Evolutionary conservation across 2,888 invertebrate genomes (phyloP), one percentile per base, ranked within the genome.

Genomic region (Zhuqinia jingwanae): DNA sequence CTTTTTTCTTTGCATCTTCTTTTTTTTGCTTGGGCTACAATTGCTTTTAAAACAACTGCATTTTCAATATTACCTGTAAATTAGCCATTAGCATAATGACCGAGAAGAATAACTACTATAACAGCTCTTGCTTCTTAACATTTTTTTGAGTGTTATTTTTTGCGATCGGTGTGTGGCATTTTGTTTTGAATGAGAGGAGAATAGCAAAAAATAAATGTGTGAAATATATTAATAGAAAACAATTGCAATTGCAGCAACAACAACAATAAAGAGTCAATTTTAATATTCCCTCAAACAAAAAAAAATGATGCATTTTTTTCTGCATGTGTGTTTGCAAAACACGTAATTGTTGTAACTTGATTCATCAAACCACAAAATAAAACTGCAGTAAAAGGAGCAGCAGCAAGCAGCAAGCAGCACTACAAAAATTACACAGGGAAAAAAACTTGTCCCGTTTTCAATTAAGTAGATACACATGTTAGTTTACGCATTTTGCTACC

Each of bases 11-110:
- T 65, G 36, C 73, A 60, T 30, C 45, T n/a, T 50, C 36, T 36
- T 42, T 75, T 53, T 30, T 75, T 45, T n/a, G 27, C 53, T 53
- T 75, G 75, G 17, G 25, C 53, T 70, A 45, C 68, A 70, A 70
- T 70, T 81, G 81, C 81, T 81, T 73, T 81, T 81, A 82, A n/a
- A n/a, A n/a, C n/a, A n/a, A 82, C 60, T 82, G 75, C 82, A 82
- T 75, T 82, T n/a, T 75, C 73, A 82, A 82, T 82, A 76, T 70
- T 76, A 82, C 82, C 82, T 82, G 82, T 82, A 82, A 82, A 82
- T 82, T 82, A 82, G 63, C 82, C 81, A 81, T 81, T 56, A 70
- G 3, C 22, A 30, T 47, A 22, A 70, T 70, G 42, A 47, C n/a
- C 13, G n/a, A 63, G 30, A 30, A 65, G 30, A 63, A 36, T 13